Evolutionary conservation across 2,888 invertebrate species (phyloP).

Genomic region (Linnaemya vulpina): DNA sequence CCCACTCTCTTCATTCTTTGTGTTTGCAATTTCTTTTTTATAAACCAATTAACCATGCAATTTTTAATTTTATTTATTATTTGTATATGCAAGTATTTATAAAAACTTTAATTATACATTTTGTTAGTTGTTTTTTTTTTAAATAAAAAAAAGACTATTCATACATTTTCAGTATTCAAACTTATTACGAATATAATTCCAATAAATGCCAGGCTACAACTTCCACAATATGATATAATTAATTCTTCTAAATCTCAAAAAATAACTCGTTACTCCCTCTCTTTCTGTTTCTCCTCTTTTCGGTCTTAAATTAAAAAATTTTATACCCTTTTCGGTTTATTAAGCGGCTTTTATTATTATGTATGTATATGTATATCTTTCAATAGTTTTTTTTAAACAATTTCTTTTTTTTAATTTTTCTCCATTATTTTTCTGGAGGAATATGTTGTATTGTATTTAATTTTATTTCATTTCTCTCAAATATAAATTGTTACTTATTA

Average conservation of each 20-base stretch:
- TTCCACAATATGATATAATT: slow-evolving; percentile 28
- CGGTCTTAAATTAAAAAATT: slow-evolving; percentile 29
- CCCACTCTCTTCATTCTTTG: slow-evolving; percentile 58
- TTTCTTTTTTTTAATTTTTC: slow-evolving; percentile 29
- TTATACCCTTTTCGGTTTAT: slow-evolving; percentile 49
- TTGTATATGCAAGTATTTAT: slow-evolving; percentile 28
- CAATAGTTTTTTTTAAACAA: slow-evolving; percentile 50
- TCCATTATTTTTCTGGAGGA: slow-evolving; percentile 40
- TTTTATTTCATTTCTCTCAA: slow-evolving; percentile 73
- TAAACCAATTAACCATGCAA: slow-evolving; percentile 49
- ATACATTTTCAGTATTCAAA: slow-evolving; percentile 44
- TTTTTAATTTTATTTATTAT: slow-evolving; percentile 22
- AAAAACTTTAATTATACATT: slow-evolving; percentile 55
- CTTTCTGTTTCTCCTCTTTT: background rate
- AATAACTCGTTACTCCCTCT: slow-evolving; percentile 2
- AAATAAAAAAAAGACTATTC: slow-evolving; percentile 48
- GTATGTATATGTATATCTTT: slow-evolving; percentile 36
- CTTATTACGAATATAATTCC: slow-evolving; percentile 60
- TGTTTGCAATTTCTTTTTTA: slow-evolving; percentile 1
- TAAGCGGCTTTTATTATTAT: slow-evolving; percentile 68
- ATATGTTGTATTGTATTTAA: slow-evolving; percentile 53
- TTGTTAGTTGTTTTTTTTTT: slow-evolving; percentile 30
- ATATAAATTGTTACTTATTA: slow-evolving; percentile 76
- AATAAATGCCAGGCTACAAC: slow-evolving; percentile 66
- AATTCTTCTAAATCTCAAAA: slow-evolving; percentile 7